Evolutionary conservation across 2,113 vertebrate species (phyloP).

Genomic region (Plecotus auritus): DNA sequence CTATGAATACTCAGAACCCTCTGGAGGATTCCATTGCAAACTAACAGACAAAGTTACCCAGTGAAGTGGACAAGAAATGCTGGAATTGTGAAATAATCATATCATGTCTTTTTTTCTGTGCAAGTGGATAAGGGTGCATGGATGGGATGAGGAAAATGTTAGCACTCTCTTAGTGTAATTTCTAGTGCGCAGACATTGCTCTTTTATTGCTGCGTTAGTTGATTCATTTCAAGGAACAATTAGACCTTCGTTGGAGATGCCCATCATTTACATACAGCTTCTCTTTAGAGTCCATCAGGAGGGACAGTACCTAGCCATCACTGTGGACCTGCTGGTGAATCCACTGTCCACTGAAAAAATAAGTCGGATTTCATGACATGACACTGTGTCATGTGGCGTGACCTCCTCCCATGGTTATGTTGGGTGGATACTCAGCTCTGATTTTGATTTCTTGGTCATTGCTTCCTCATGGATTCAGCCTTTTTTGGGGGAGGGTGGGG

Average conservation of each 20-base stretch:
- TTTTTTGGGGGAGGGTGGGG: background rate
- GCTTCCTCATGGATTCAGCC: conserved; percentile 20
- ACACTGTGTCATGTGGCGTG: background rate
- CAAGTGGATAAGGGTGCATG: background rate
- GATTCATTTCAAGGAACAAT: conserved; percentile 20
- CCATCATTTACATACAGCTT: background rate
- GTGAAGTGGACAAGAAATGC: background rate
- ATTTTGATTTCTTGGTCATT: conserved; percentile 58
- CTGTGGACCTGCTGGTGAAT: background rate
- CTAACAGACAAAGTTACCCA: background rate
- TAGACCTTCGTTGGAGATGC: background rate
- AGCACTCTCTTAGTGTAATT: background rate
- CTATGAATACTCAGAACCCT: background rate
- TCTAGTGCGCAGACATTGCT: background rate
- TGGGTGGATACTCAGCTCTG: conserved; percentile 55
- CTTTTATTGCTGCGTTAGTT: background rate
- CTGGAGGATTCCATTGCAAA: background rate
- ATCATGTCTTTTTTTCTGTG: background rate
- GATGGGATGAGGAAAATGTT: background rate
- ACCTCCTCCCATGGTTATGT: conserved; percentile 40
- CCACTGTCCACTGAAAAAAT: background rate
- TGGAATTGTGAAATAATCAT: background rate
- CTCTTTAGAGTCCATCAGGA: background rate
- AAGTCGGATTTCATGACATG: conserved; percentile 17
- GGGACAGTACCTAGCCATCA: background rate